Conservation (phyloP, 2,888 invertebrate genomes). For the Cinara cedri region DNA sequence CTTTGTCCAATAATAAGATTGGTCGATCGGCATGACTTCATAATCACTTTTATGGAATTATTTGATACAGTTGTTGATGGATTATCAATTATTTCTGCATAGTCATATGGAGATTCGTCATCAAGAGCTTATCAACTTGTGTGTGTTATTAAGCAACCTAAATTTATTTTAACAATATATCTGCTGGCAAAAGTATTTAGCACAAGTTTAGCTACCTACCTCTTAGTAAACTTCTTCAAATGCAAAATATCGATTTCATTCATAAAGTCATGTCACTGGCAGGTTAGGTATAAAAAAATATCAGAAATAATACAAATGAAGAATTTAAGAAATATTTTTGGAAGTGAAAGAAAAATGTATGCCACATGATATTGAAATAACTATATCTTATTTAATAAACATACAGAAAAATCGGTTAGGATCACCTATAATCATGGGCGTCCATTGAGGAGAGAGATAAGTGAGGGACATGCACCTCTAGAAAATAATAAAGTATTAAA, state of each 20-base stretch:
- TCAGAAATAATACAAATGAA: conserved; percentile 57
- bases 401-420: background rate
- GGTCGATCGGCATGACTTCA: conserved; percentile 53
- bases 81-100: conserved; percentile 39
- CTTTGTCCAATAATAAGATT: conserved; percentile 63
- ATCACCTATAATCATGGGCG: too few species aligned
- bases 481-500: too few species aligned
- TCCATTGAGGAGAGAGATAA: too few species aligned
- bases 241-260: background rate
- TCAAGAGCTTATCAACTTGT: conserved; percentile 22
- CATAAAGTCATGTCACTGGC: conserved; percentile 8
- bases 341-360: background rate
- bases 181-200: conserved; percentile 12
- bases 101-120: conserved; percentile 46
- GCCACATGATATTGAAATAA: background rate
- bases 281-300: conserved; percentile 23
- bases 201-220: background rate
- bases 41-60: conserved; percentile 48
- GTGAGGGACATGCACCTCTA: too few species aligned
- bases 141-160: background rate
- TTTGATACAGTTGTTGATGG: conserved; percentile 15
- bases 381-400: background rate
- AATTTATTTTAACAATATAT: background rate
- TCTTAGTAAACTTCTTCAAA: conserved; percentile 13
- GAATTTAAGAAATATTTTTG: conserved; percentile 48